A percentile compares a stretch with the other conserved stretches of the same genome.
phyloP scores from a whole-genome alignment of 1,140 invertebrate genomes.

The Ganaspis sp. region DNA sequence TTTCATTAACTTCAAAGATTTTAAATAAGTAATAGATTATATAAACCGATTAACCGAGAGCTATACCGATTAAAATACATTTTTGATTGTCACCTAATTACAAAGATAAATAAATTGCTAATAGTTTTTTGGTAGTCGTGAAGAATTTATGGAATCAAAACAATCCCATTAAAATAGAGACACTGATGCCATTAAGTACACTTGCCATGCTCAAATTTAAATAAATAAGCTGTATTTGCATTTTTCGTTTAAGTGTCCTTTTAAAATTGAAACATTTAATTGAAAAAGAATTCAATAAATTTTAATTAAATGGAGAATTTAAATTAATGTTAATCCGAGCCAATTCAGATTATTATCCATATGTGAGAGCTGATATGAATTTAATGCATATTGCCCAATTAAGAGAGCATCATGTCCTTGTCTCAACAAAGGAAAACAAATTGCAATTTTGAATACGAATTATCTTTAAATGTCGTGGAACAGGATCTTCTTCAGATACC shows the following conservation, averaged over 20 bases:
- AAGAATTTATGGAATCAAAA: not conserved
- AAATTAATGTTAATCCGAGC: constrained; percentile 1
- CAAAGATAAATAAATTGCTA: too few species aligned
- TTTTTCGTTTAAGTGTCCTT: not conserved
- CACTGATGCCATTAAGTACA: not conserved
- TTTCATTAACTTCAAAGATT: too few species aligned
- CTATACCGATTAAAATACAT: too few species aligned
- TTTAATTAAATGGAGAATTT: constrained; percentile 4
- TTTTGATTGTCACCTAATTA: too few species aligned
- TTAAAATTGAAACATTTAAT: not conserved
- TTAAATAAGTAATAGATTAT: too few species aligned
- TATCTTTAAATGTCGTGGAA: not conserved
- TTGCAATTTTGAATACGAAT: constrained; percentile 13
- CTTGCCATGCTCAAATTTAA: not conserved
- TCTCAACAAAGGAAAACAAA: constrained; percentile 10
- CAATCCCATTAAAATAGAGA: not conserved
- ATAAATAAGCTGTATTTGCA: constrained; percentile 7
- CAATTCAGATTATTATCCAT: not conserved
- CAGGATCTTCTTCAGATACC: not conserved
- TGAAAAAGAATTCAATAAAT: not conserved
- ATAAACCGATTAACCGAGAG: too few species aligned
- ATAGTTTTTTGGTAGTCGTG: too few species aligned
- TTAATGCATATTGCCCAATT: constrained; percentile 24
- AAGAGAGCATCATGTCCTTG: constrained; percentile 6
- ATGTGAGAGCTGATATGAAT: constrained; percentile 1